Conservation (phyloP, 2,888 invertebrate species). For the Caenorhabditis angaria region DNA sequence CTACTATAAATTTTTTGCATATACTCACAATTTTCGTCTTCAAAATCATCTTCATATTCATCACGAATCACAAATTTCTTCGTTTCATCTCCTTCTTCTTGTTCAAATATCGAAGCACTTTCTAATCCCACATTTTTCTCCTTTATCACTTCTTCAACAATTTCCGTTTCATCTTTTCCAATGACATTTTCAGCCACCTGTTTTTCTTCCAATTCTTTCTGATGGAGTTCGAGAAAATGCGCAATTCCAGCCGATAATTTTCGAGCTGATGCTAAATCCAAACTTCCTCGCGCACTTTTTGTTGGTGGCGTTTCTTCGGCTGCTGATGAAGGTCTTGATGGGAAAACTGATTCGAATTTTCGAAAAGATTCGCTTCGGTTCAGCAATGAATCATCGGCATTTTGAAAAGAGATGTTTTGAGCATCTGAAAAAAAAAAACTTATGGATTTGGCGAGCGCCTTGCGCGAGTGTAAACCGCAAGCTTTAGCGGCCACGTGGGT, state of each 20-base stretch:
- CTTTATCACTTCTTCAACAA: not conserved
- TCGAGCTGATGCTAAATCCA: constrained; percentile 24
- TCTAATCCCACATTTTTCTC: not conserved
- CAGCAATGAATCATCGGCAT: not conserved
- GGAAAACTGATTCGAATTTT: not conserved
- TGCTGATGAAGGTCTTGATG: not conserved
- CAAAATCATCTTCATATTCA: constrained; percentile 20
- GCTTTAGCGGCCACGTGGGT: too few relatives aligned
- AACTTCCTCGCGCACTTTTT: constrained; percentile 9
- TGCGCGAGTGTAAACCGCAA: too few relatives aligned
- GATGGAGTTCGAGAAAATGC: constrained; percentile 10
- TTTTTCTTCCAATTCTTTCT: not conserved
- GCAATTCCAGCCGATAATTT: constrained; percentile 24
- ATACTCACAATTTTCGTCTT: constrained; percentile 9
- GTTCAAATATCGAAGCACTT: not conserved
- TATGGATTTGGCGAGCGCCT: too few relatives aligned
- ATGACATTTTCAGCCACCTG: not conserved
- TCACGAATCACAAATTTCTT: constrained; percentile 19
- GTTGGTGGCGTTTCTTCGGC: not conserved
- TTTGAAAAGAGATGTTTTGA: not conserved
- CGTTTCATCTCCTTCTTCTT: constrained; percentile 33
- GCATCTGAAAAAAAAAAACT: not conserved
- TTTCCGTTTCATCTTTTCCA: not conserved
- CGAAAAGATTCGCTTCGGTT: not conserved
- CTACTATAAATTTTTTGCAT: too few relatives aligned